A percentile compares a stretch with the other conserved stretches of the same genome.
Conservation (phyloP, 2,888 invertebrate genomes). For the Athripsodes cinereus region DNA sequence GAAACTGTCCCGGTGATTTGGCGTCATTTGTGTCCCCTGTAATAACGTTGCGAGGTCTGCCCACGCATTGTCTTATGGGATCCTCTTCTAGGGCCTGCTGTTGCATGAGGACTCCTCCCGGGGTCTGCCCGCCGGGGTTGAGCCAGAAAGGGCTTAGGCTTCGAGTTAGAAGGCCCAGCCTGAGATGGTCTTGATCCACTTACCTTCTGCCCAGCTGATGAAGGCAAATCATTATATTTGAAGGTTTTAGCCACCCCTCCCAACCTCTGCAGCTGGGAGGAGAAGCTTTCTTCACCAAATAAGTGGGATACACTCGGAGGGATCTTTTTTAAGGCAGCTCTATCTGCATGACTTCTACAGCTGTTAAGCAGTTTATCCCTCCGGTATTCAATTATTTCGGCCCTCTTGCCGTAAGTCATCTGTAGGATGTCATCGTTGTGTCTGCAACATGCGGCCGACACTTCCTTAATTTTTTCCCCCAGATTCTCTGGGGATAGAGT, state of each 20-base stretch:
- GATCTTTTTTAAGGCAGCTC: too few relatives aligned
- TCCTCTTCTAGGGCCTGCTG: too few relatives aligned
- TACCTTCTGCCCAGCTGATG: neutral
- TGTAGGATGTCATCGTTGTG: neutral
- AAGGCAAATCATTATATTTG: neutral
- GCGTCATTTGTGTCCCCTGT: too few relatives aligned
- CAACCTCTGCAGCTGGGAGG: neutral
- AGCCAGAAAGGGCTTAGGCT: neutral
- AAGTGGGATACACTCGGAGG: neutral
- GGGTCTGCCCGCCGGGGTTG: neutral
- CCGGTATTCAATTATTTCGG: too few relatives aligned
- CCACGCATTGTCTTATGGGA: too few relatives aligned
- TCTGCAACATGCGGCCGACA: neutral
- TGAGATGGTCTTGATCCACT: neutral
- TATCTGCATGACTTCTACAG: neutral
- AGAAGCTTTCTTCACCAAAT: neutral
- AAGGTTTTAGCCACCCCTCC: neutral
- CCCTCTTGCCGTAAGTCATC: neutral
- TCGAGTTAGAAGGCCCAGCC: neutral
- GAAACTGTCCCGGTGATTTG: too few relatives aligned
- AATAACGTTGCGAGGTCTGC: too few relatives aligned
- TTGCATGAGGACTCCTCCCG: too few relatives aligned
- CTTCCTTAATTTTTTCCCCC: neutral
- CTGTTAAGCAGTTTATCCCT: neutral
- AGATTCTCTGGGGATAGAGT: too few relatives aligned